These are phyloP conservation scores for Bellardia pandia DNA, from an alignment of 2,888 invertebrate genomes.

Conservation along the genomic window DNA sequence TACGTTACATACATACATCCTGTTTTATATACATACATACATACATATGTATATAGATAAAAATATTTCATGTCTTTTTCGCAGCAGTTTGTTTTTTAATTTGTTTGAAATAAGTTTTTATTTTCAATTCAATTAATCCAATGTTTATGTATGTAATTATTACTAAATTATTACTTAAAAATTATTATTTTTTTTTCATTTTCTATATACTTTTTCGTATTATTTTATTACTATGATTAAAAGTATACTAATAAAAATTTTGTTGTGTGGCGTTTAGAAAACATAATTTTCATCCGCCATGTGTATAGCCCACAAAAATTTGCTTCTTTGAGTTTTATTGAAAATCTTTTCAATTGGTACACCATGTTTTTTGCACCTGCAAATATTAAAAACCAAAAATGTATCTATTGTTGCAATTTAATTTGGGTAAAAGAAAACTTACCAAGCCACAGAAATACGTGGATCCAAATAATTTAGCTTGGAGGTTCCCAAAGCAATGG, in stretches of 20 bases:
- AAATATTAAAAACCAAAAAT: neutral
- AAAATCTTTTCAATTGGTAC: conserved; percentile 99
- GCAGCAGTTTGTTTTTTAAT: neutral
- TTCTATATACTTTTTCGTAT: conserved; percentile 32
- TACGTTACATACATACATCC: too few relatives aligned
- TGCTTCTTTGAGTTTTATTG: conserved; percentile 99
- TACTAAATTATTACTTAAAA: conserved; percentile 66
- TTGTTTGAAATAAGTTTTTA: conserved; percentile 62
- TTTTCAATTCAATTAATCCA: conserved; percentile 61
- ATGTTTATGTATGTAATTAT: conserved; percentile 49
- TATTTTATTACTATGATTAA: conserved; percentile 34
- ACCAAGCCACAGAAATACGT: conserved; percentile 99
- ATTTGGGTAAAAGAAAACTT: conserved; percentile 80
- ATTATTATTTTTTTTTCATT: conserved; percentile 38
- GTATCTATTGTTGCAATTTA: neutral
- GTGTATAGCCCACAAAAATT: conserved; percentile 99
- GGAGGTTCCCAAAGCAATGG: conserved; percentile 98
- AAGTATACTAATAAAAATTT: conserved; percentile 27
- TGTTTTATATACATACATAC: too few relatives aligned
- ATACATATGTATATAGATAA: too few relatives aligned
- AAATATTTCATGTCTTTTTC: too few relatives aligned
- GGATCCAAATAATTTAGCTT: conserved; percentile 99
- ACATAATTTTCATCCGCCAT: conserved; percentile 97
- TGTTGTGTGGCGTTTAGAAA: conserved; percentile 86
- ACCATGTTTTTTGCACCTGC: conserved; percentile 97